Base-by-base conservation (phyloP, 2,888 invertebrate species). In the Abrostola triplasia region DNA sequence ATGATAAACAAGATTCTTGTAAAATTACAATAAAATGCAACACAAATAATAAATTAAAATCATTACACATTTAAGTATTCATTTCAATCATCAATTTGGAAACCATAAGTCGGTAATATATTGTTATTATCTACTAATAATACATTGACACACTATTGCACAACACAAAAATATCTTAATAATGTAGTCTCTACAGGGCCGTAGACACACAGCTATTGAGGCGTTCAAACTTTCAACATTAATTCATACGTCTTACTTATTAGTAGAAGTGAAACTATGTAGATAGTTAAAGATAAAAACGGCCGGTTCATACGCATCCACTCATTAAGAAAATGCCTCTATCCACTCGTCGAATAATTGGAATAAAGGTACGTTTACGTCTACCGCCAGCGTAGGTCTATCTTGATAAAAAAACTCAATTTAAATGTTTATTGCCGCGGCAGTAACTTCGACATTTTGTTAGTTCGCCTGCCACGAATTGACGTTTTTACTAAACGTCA, bases 381-480 rank as follows among this genome's bases (percentile, higher is more conserved):
- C 73, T 49, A 73, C 76, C 73, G 72, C 76, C 72, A 66, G 73
- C 63, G 72, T 70, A 67, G 55, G 70, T 77, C 64, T 74, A 82
- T 85, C 79, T 80, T 83, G 80, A 84, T 84, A 82, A 84, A 84
- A 71, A 76, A 64, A 81, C 79, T 82, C 75, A 81, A 83, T 83
- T 81, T 79, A 82, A 77, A 85, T 82, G 68, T 85, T 81, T 83
- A 85, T 76, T 70, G 71, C 62, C 52, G 62, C 62, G 54, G 73
- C 66, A 73, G 71, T 81, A 81, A 79, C 70, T 75, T 80, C 58
- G 63, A 77, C 65, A 75, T 82, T 79, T 85, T 81, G 80, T 83
- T 70, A 66, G 80, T 70, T 66, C 63, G 75, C 77, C 73, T 81
- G 80, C 72, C 77, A 79, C 67, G 68, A 75, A 72, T 70, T 79